Evolutionary conservation across 2,113 vertebrate genomes (phyloP), one percentile per base, ranked within the genome.

Genomic region (Callorhinus ursinus): DNA sequence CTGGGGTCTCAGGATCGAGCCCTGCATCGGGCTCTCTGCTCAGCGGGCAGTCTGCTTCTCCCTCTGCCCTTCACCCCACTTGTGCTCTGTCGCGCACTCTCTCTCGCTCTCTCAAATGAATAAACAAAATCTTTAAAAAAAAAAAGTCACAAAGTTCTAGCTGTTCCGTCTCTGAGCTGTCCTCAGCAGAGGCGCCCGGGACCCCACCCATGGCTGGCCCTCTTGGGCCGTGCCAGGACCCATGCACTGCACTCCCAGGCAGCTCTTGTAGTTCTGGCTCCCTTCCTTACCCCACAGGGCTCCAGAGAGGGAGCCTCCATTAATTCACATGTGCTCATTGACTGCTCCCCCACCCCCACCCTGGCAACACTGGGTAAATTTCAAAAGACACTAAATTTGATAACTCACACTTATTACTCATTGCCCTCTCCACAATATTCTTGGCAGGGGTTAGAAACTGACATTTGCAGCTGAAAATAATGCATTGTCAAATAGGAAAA

Each of bases 401-500:
- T 97, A 98, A 97, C 97, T 98, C 96, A 97, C 82, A 93, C 98
- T 98, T 97, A 97, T 88, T 97, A 94, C 97, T 98, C 98, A 93
- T 94, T 98, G 98, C 92, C 96, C 97, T 98, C 96, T 77, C 83
- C 91, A 96, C 98, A 95, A 67, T 90, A 94, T 98, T 98, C 98
- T 96, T 98, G 97, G 98, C 98, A 98, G 96, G 94, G 97, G 97
- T 98, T 98, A 98, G 96, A 97, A 96, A 95, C 91, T 97, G 98
- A 98, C 98, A 98, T 98, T 98, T 98, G 96, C 96, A 80, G 96
- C 79, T 95, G 98, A 98, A 99, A 98, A 98, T 98, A 98, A 98
- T 98, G 97, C 98, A 98, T 97, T 98, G 98, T 98, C 98, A 98
- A 98, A 98, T 96, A 97, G 97, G 98, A 98, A 98, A 98, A 98